Base-by-base conservation (phyloP, 2,113 vertebrate species). In the Picathartes gymnocephalus region DNA sequence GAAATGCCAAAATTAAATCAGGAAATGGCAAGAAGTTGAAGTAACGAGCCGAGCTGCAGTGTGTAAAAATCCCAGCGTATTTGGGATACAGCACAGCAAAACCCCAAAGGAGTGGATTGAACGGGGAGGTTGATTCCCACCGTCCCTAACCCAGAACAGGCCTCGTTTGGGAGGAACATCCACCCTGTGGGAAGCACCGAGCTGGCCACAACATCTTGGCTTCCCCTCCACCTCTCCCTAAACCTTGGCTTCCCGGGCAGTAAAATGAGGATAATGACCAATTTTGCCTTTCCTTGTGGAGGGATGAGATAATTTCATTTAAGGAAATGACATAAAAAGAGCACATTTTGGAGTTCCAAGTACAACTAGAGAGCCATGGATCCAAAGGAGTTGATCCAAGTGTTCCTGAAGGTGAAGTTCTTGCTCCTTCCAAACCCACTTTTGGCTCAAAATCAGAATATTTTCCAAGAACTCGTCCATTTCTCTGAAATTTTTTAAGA, bases 171-270 rank as follows among this genome's bases (percentile, higher is more conserved):
- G 24, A 69, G 50, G 58, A 69, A 7, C 28, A 35, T 10, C 58
- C 8, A 0, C 4, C 1, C 2, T 0, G 2, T 20, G 64, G 45
- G 30, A 72, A 53, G 64, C 0, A 3, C 13, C 0, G 15, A 48
- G 23, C 0, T 70, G 60, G 65, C 56, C 45, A 20, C 18, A 1
- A 1, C 37, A 5, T 0, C 74, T 53, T 86, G 91, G 80, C 57
- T 72, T 56, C 13, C 13, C 44, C 44, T 71, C 54, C 81, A n/a
- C 28, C 45, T 57, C 23, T 54, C 70, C 40, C 61, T 37, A 6
- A 40, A 40, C 3, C 54, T 81, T 77, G 76, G 71, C 80, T 82
- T 73, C 54, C 54, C 39, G 4, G 54, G 21, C n/a, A 40, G 76
- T 6, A 17, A 90, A 86, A 88, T 12, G 35, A 66, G 39, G 21